Percentiles rank a stretch among this genome's conserved stretches.
Evolutionary conservation across 2,888 invertebrate species (phyloP).

Genomic region (Noctua janthe): DNA sequence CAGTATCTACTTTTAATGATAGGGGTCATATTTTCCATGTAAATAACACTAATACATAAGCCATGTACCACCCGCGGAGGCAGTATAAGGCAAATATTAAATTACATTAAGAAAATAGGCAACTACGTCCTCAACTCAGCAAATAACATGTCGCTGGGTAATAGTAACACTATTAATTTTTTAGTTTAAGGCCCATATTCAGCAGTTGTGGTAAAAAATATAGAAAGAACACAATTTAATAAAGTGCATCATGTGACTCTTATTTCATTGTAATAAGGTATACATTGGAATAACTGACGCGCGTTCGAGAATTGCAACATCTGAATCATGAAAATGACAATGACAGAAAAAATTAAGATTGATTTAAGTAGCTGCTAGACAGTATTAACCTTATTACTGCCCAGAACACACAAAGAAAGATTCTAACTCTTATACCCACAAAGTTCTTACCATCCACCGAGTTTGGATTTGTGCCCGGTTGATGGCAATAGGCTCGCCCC

Average conservation of each 20-base stretch:
- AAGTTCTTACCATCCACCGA: conserved; percentile 83
- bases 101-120: background rate
- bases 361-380: background rate
- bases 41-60: background rate
- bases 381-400: background rate
- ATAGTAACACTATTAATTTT: background rate
- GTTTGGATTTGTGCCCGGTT: too few relatives aligned
- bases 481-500: too few relatives aligned
- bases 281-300: background rate
- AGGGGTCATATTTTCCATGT: background rate
- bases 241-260: background rate
- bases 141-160: background rate
- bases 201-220: background rate
- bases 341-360: background rate
- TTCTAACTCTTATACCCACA: background rate
- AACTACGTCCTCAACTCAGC: background rate
- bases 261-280: background rate
- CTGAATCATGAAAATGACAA: background rate
- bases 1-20: background rate
- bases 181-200: background rate
- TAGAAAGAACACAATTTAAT: background rate
- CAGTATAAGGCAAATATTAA: background rate
- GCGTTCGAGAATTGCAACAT: background rate
- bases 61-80: background rate
- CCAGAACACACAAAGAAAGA: background rate